phyloP scores from a whole-genome alignment of 2,113 vertebrate genomes.

The Psittacula cyanocephala region DNA sequence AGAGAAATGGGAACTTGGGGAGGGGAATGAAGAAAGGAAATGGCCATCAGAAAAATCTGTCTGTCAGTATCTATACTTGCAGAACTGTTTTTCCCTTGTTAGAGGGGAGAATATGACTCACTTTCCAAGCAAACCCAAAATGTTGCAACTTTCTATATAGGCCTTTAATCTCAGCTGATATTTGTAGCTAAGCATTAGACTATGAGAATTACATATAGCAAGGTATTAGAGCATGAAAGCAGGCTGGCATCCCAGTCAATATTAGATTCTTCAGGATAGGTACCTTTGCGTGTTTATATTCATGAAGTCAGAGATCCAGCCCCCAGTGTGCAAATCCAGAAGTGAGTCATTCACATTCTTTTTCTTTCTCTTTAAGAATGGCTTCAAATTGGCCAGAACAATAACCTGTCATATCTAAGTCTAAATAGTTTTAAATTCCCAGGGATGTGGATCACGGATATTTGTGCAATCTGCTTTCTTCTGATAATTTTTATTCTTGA shows the following conservation, averaged over 20 bases:
- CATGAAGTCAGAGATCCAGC: not conserved
- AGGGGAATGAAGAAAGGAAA: slow-evolving; percentile 32
- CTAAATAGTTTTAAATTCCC: not conserved
- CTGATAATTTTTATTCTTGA: not conserved
- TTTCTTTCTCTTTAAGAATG: not conserved
- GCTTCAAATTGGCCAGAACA: not conserved
- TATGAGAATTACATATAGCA: slow-evolving; percentile 64
- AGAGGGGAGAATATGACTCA: slow-evolving; percentile 61
- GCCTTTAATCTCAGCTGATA: slow-evolving; percentile 69
- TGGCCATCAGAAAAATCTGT: slow-evolving; percentile 53
- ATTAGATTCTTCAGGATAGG: slow-evolving; percentile 28
- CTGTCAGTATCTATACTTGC: slow-evolving; percentile 51
- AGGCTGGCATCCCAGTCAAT: slow-evolving; percentile 32
- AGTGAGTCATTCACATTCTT: not conserved
- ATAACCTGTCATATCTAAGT: not conserved
- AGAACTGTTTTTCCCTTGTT: slow-evolving; percentile 59
- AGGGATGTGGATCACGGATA: fast-evolving
- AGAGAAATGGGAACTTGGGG: not conserved
- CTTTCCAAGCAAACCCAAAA: slow-evolving; percentile 64
- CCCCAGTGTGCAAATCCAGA: not conserved
- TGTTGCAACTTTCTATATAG: slow-evolving; percentile 61
- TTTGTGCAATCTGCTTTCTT: not conserved
- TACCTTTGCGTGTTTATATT: slow-evolving; percentile 16
- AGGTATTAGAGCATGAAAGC: slow-evolving; percentile 65
- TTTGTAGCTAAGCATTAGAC: slow-evolving; percentile 68